Evolutionary conservation across 2,888 invertebrate species (phyloP).

Genomic region (Drosophila lacicola): DNA sequence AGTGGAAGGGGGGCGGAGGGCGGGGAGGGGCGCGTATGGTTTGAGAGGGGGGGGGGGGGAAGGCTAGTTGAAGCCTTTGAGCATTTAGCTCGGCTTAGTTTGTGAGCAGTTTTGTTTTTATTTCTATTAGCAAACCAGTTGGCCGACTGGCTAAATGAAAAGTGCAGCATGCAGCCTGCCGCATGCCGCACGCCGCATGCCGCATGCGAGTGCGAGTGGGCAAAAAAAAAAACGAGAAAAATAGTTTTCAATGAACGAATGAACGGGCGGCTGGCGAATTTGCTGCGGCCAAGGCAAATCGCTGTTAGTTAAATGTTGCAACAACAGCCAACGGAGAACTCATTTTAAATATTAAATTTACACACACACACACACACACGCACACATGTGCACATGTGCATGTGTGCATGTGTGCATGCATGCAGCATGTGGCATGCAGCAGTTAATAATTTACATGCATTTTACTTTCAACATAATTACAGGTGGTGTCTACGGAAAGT

Average conservation of each 20-base stretch:
- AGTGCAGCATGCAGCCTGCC: constrained; percentile 27
- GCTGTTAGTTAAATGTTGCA: constrained; percentile 60
- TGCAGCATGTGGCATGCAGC: constrained; percentile 67
- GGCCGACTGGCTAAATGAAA: constrained; percentile 72
- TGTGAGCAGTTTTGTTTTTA: constrained; percentile 75
- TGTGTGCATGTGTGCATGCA: constrained; percentile 9
- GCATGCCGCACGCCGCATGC: constrained; percentile 17
- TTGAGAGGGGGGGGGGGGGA: background rate
- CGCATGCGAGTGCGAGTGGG: constrained; percentile 11
- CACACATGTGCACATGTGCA: constrained; percentile 1
- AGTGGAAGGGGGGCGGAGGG: background rate
- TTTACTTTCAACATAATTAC: constrained; percentile 80
- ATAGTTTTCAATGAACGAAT: constrained; percentile 63
- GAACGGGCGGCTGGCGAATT: constrained; percentile 29
- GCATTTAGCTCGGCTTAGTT: constrained; percentile 78
- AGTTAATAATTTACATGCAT: constrained; percentile 78
- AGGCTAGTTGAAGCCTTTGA: constrained; percentile 64
- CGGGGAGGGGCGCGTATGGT: background rate
- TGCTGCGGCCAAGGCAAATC: constrained; percentile 50
- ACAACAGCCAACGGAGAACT: constrained; percentile 28
- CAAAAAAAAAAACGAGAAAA: constrained; percentile 31
- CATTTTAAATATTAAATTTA: constrained; percentile 68
- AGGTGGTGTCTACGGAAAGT: constrained; percentile 65
- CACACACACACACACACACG: constrained; percentile 20
- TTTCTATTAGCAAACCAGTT: constrained; percentile 75